Evolutionary conservation across 1,140 invertebrate genomes (phyloP).

Genomic region (Drosophila hydei): DNA sequence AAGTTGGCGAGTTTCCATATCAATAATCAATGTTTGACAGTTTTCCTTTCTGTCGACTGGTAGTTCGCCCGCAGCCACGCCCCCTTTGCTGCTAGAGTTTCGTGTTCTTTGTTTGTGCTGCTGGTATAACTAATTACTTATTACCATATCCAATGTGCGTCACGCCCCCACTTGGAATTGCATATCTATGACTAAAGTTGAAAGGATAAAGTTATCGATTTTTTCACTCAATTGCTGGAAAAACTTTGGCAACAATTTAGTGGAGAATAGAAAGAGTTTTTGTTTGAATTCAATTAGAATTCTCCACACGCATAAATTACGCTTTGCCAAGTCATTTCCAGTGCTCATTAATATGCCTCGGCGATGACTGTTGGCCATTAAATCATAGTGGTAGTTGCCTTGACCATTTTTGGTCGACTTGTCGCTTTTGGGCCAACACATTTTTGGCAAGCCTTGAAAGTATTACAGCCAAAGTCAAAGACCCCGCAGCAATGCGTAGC

Average conservation of each 20-base stretch:
- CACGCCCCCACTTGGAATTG: slow-evolving; percentile 5
- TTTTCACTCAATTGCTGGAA: slow-evolving; percentile 3
- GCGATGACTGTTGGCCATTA: slow-evolving; percentile 29
- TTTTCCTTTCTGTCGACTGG: slow-evolving; percentile 4
- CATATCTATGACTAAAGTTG: slow-evolving; percentile 24
- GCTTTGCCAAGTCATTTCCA: slow-evolving; percentile 11
- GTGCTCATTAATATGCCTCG: slow-evolving; percentile 42
- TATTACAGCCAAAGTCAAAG: slow-evolving; percentile 32
- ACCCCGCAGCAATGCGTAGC: slow-evolving; percentile 6
- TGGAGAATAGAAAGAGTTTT: slow-evolving; percentile 10
- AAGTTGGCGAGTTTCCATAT: slow-evolving; percentile 13
- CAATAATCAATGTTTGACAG: slow-evolving; percentile 27
- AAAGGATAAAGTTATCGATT: slow-evolving; percentile 16
- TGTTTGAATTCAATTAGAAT: slow-evolving; percentile 41
- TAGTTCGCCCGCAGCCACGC: slow-evolving; percentile 14
- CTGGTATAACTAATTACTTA: slow-evolving; percentile 25
- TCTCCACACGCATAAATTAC: slow-evolving; percentile 8
- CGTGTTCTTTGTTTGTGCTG: slow-evolving; percentile 21
- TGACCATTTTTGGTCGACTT: slow-evolving; percentile 42
- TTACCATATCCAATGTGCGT: slow-evolving; percentile 18
- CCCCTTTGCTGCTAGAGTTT: slow-evolving; percentile 2
- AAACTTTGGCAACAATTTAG: slow-evolving; percentile 29
- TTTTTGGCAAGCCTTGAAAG: slow-evolving; percentile 48
- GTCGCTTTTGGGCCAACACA: slow-evolving; percentile 25
- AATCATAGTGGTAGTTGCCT: slow-evolving; percentile 43